Evolutionary conservation across 2,797 vertebrate genomes (phyloP), one percentile per base, ranked within the genome.

Genomic region (Enteromius fasciolatus): DNA sequence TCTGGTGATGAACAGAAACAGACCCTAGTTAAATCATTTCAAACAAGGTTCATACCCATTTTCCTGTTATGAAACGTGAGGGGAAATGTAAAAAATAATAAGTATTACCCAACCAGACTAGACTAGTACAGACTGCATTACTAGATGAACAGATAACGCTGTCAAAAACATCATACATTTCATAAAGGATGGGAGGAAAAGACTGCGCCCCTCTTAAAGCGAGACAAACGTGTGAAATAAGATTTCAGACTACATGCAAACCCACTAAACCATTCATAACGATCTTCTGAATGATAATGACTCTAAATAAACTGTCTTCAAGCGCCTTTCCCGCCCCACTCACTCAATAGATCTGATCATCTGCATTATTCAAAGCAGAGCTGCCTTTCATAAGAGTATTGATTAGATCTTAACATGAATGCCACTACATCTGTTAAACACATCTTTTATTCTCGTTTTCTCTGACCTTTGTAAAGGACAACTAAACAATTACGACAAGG

Each of bases 321-420:
- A 46, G 25, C 1, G 4, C 15, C 1, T 10, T 44, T 12, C 50
- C 70, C 46, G 9, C 48, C 81, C 73, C 23, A 11, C 46, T 46
- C 73, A 76, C 64, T 82, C 73, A 76, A 76, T 20, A 68, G 9
- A 81, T 12, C 73, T 33, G 63, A 82, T 69, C 81, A 82, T 69
- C 73, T 82, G 73, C 64, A 82, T 82, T 82, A 82, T 82, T 82
- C 74, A 82, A 46, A 76, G 50, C 63, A 82, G 81, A 18, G 8
- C 81, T 68, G 64, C 50, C 73, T 76, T 82, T 82, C 81, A 76
- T 36, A 46, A 2, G 4, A 59, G 73, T 76, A 82, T 82, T 76
- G 81, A 82, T 82, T 59, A 66, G 73, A 46, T 57, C 50, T 59
- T 76, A 41, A 82, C 50, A 36, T 5, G 73, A 76, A 76, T 76